Base-by-base conservation (phyloP, 2,113 vertebrate species). In the Pica pica region DNA sequence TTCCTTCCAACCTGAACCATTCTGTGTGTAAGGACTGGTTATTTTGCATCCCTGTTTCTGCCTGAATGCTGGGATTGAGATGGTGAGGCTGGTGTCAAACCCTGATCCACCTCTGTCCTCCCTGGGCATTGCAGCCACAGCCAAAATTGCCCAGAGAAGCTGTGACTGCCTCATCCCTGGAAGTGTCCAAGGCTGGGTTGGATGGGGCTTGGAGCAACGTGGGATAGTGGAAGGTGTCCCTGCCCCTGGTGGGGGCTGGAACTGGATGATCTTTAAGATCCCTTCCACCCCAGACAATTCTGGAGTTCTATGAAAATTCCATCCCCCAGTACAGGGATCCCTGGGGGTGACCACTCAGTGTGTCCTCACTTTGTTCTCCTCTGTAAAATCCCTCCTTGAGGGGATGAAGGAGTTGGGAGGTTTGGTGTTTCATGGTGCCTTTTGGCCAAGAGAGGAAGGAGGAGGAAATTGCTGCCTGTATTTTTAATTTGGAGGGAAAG, bases 301-400 rank as follows among this genome's bases (percentile, higher is more conserved):
- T 35, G 47, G 39, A 14, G 31, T 35, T 61, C 47, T 6, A 0
- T 53, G n/a, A 28, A 22, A 41, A 68, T 76, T 47, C 33, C 55
- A 33, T 41, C 47, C 59, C 56, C 20, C 53, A 49, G 59, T 13
- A 3, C 2, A 1, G 33, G 11, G 15, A 39, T 68, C 47, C 47
- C 27, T 10, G 24, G 28, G 23, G 50, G 42, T 1, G 15, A 57
- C 13, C 1, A 0, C 28, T 53, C 31, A 49, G 44, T 5, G 6
- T 33, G 53, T 18, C 39, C 42, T 31, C 19, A 11, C 69, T 17
- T 55, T 23, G 21, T 12, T 10, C 41, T 83, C 18, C 74, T 50
- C 46, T 13, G 11, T 50, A 35, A 76, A 77, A 61, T 18, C n/a
- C 56, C 35, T 63, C 28, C 67, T 49, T 27, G 42, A 57, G 79